phyloP scores from a whole-genome alignment of 2,113 vertebrate genomes.

The Mungos mungo region DNA sequence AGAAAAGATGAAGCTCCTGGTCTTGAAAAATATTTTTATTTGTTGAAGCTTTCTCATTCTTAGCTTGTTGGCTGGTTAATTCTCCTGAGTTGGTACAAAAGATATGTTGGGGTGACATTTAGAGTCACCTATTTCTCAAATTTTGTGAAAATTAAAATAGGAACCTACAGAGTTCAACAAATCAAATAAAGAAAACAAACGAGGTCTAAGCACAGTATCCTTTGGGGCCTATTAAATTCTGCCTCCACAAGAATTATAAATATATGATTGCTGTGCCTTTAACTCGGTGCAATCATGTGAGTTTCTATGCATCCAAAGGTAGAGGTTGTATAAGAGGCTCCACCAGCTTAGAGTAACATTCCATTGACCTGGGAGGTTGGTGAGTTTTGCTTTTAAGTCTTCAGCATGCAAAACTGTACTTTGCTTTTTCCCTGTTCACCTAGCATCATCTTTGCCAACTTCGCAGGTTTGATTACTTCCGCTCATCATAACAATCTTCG shows the following conservation, averaged over 20 bases:
- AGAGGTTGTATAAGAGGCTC: not conserved
- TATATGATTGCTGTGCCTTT: not conserved
- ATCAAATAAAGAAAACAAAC: not conserved
- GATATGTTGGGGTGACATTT: not conserved
- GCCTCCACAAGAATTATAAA: not conserved
- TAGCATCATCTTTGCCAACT: not conserved
- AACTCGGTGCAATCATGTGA: not conserved
- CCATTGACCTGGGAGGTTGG: rapidly evolving
- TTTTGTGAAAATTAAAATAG: not conserved
- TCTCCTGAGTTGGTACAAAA: not conserved
- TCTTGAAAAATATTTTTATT: not conserved
- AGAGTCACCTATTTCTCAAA: not conserved
- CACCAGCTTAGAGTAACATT: not conserved
- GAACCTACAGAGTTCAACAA: not conserved
- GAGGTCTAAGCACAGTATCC: not conserved
- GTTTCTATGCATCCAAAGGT: not conserved
- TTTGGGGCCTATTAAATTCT: not conserved
- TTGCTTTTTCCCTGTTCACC: not conserved
- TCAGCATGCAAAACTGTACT: not conserved
- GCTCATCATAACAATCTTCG: not conserved
- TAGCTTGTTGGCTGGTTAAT: not conserved
- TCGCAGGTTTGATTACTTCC: not conserved
- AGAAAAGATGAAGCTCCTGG: not conserved
- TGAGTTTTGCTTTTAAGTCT: not conserved
- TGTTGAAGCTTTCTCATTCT: not conserved